phyloP scores from a whole-genome alignment of 2,888 invertebrate genomes.

The Apodemia zela region DNA sequence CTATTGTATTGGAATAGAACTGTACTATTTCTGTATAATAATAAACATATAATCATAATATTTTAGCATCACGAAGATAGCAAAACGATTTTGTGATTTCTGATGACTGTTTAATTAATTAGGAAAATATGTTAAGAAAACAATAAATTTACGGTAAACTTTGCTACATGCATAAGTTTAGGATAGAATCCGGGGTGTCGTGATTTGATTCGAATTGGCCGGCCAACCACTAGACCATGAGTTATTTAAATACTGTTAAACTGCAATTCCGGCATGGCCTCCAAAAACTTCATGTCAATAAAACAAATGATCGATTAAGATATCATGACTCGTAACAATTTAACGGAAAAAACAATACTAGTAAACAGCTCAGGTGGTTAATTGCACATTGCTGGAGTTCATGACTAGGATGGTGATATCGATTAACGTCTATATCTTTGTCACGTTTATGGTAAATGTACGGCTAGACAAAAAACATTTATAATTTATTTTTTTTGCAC shows the following conservation, averaged over 20 bases:
- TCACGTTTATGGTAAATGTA: constrained; percentile 37
- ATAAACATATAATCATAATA: too few species aligned
- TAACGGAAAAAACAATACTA: constrained; percentile 11
- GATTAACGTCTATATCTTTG: constrained; percentile 34
- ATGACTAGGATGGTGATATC: constrained; percentile 34
- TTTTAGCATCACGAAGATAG: too few species aligned
- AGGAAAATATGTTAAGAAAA: too few species aligned
- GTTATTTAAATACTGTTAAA: not conserved
- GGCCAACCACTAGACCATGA: not conserved
- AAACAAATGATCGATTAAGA: constrained; percentile 5
- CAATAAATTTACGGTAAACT: too few species aligned
- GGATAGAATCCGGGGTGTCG: not conserved
- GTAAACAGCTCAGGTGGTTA: constrained; percentile 34
- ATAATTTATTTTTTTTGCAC: too few species aligned
- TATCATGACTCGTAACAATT: constrained; percentile 13
- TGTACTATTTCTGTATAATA: too few species aligned
- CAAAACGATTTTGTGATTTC: too few species aligned
- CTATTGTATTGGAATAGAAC: too few species aligned
- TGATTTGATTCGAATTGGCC: too few species aligned
- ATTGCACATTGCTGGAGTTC: constrained; percentile 30
- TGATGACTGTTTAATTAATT: too few species aligned
- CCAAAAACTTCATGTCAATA: not conserved
- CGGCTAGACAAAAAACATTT: not conserved
- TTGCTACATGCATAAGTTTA: too few species aligned
- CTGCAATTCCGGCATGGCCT: not conserved